A percentile compares a stretch with the other conserved stretches of the same genome.
Conservation (phyloP, 2,888 invertebrate species). For the Ennomos quercinarius region DNA sequence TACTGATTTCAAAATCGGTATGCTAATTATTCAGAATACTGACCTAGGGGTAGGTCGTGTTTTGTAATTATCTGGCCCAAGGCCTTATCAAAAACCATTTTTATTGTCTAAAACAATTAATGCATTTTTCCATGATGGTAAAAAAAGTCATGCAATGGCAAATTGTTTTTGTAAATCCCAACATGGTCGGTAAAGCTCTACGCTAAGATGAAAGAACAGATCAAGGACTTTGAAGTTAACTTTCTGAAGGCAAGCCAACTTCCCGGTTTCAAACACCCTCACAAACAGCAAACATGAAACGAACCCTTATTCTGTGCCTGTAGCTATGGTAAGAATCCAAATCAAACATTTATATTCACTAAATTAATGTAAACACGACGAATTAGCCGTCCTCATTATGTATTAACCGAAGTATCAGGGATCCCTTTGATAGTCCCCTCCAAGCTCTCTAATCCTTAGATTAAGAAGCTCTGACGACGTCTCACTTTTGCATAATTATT, state of each 20-base stretch:
- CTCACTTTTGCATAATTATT: constrained; percentile 78
- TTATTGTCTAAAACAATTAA: too few relatives aligned
- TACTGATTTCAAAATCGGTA: too few relatives aligned
- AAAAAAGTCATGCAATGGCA: too few relatives aligned
- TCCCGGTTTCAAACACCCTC: constrained; percentile 24
- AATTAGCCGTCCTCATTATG: constrained; percentile 76
- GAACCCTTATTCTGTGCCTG: constrained; percentile 4
- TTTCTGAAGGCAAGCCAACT: constrained; percentile 19
- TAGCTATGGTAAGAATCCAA: constrained; percentile 24
- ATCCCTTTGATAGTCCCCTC: constrained; percentile 73
- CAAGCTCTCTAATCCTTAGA: constrained; percentile 75
- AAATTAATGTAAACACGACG: constrained; percentile 79
- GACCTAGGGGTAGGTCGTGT: too few relatives aligned
- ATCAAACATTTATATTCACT: constrained; percentile 57
- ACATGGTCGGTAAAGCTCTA: too few relatives aligned
- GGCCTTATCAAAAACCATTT: too few relatives aligned
- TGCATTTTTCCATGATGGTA: too few relatives aligned
- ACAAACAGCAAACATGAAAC: constrained; percentile 36
- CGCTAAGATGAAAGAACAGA: neutral
- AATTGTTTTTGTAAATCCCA: too few relatives aligned
- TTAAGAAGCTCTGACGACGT: constrained; percentile 69
- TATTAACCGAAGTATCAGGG: constrained; percentile 74
- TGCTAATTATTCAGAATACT: too few relatives aligned
- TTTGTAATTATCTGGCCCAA: too few relatives aligned
- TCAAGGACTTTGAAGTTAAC: constrained; percentile 30